Base-by-base conservation (phyloP, 2,113 vertebrate species). In the Beaufortia kweichowensis region DNA sequence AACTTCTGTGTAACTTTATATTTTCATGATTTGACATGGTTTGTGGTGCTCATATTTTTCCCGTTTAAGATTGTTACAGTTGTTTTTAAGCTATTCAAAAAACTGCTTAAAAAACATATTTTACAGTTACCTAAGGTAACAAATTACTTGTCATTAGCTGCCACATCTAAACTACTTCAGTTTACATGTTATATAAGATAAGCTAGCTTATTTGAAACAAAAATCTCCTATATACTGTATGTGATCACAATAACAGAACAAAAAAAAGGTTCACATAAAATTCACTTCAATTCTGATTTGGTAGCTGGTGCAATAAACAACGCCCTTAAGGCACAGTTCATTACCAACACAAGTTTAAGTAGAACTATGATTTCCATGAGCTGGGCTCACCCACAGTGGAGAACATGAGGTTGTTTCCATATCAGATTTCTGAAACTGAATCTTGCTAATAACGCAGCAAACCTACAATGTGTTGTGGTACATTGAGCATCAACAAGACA, bases 331-430 rank as follows among this genome's bases (percentile, higher is more conserved):
- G 76, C 57, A 67, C 67, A 48, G 31, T 79, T 82, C 67, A 66
- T 66, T 73, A 66, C 63, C 76, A 82, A 60, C 76, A 76, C 59
- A 76, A 74, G 72, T 56, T 71, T 75, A 39, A 43, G 63, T 31
- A 76, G 64, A 68, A 76, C 55, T 70, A 55, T 41, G 46, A n/a
- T 79, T 79, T 82, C 80, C 76, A 70, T 78, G 43, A 78, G 80
- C 71, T 60, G 68, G 72, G 64, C 80, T 78, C 63, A 75, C 46
- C 80, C 72, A 72, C 78, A 75, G 70, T 78, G 62, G 72, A 61
- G 76, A 79, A 82, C 73, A 72, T 55, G 50, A 71, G 72, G 77
- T 62, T 79, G 73, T 82, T 82, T 82, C 67, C 77, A 67, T 26
- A 59, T 72, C 43, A 68, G 56, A 59, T 70, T 46, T 62, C 57